Conservation (phyloP, 2,797 vertebrate species). For the Vipera ursinii region DNA sequence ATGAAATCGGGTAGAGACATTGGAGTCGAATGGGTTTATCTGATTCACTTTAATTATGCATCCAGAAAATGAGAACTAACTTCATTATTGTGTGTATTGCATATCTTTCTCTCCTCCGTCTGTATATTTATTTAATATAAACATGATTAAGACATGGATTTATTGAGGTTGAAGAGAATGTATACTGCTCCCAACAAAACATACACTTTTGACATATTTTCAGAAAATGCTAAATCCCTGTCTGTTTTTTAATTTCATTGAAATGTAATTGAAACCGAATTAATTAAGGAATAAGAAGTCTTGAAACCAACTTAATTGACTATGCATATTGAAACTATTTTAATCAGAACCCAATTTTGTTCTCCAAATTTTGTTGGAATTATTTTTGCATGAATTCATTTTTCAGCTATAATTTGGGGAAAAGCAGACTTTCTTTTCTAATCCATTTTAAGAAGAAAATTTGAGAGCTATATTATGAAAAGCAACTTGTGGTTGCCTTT, state of each 20-base stretch:
- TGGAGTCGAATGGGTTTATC: conserved; percentile 25
- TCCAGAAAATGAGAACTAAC: conserved; percentile 35
- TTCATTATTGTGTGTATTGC: conserved; percentile 14
- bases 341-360: conserved; percentile 61
- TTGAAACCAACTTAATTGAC: conserved; percentile 52
- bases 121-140: conserved; percentile 49
- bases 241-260: conserved; percentile 49
- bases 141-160: conserved; percentile 55
- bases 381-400: conserved; percentile 35
- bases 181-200: conserved; percentile 49
- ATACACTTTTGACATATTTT: conserved; percentile 54
- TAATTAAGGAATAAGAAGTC: conserved; percentile 56
- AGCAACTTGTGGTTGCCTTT: background rate
- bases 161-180: conserved; percentile 61
- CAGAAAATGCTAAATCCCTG: conserved; percentile 43
- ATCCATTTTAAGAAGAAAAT: accelerated
- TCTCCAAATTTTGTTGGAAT: conserved; percentile 23
- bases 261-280: conserved; percentile 49
- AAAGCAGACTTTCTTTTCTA: background rate
- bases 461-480: background rate
- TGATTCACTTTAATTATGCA: conserved; percentile 35
- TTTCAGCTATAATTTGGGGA: background rate
- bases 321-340: conserved; percentile 50
- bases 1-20: background rate
- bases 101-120: conserved; percentile 35